Evolutionary conservation across 2,797 vertebrate genomes (phyloP).

Genomic region (Arnoldichthys spilopterus): DNA sequence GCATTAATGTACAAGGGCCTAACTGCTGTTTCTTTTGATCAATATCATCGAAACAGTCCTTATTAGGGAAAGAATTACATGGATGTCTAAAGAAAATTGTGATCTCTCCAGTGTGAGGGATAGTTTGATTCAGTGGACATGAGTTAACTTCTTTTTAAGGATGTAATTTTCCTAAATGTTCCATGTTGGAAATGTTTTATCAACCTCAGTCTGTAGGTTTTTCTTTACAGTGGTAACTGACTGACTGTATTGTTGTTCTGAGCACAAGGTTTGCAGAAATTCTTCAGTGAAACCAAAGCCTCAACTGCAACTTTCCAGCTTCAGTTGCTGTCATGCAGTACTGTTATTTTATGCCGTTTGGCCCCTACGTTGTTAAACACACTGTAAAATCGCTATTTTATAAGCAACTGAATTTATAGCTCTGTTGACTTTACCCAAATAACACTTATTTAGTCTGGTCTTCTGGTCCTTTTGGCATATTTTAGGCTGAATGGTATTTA

Average conservation of each 20-base stretch:
- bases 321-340: slow-evolving; percentile 10
- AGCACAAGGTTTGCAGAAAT: slow-evolving; percentile 1
- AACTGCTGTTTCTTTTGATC: too few relatives aligned
- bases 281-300: slow-evolving; percentile 16
- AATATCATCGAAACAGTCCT: too few relatives aligned
- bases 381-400: neutral
- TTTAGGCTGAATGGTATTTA: neutral
- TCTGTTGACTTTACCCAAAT: neutral
- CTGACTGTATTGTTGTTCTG: slow-evolving; percentile 8
- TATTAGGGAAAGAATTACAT: too few relatives aligned
- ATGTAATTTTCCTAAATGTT: neutral
- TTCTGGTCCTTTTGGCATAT: neutral
- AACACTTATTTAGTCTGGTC: neutral
- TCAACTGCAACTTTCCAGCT: slow-evolving; percentile 11
- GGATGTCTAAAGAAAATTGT: too few relatives aligned
- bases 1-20: too few relatives aligned
- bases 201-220: neutral
- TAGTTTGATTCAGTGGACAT: neutral
- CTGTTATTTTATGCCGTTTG: slow-evolving; percentile 26
- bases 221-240: neutral
- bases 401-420: neutral
- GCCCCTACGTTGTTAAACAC: neutral
- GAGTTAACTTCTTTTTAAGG: too few relatives aligned
- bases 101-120: neutral
- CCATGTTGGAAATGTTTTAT: neutral